These are phyloP conservation scores for Coturnix japonica DNA, from an alignment of 2,113 vertebrate genomes.

Conservation along the genomic window DNA sequence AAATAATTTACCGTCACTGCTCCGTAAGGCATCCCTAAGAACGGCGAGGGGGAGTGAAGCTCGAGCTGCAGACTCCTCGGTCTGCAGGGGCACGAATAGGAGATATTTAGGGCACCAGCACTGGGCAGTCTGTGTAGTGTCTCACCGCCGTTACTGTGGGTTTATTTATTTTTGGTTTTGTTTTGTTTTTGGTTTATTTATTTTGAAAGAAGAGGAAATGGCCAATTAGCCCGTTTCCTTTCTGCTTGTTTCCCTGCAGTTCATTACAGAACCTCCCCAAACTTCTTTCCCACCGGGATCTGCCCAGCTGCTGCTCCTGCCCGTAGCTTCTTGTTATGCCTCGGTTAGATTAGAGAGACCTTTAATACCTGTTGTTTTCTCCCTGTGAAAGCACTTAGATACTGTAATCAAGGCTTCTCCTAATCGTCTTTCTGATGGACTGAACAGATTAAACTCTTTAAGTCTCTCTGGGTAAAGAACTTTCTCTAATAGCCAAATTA, in stretches of 20 bases:
- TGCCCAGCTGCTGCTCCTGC: background rate
- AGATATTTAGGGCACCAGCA: too few species aligned
- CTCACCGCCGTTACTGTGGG: too few species aligned
- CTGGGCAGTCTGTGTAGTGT: too few species aligned
- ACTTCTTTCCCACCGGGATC: background rate
- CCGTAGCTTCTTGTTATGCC: background rate
- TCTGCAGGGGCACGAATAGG: accelerated
- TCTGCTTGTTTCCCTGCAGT: accelerated
- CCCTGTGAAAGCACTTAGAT: background rate
- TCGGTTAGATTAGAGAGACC: background rate
- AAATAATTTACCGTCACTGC: background rate
- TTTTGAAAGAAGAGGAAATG: background rate
- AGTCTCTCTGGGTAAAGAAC: background rate
- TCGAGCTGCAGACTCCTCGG: accelerated
- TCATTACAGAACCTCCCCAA: background rate
- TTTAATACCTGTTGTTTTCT: background rate
- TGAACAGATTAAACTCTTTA: conserved; percentile 35
- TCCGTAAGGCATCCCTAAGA: background rate
- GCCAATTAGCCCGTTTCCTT: background rate
- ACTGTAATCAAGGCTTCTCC: conserved; percentile 41
- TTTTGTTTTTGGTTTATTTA: too few species aligned
- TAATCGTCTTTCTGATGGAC: conserved; percentile 30
- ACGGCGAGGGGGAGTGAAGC: background rate
- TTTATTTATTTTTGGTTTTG: background rate
- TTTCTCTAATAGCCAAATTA: conserved; percentile 7